phyloP scores from a whole-genome alignment of 2,888 invertebrate species.

The Drosophila greeni region DNA sequence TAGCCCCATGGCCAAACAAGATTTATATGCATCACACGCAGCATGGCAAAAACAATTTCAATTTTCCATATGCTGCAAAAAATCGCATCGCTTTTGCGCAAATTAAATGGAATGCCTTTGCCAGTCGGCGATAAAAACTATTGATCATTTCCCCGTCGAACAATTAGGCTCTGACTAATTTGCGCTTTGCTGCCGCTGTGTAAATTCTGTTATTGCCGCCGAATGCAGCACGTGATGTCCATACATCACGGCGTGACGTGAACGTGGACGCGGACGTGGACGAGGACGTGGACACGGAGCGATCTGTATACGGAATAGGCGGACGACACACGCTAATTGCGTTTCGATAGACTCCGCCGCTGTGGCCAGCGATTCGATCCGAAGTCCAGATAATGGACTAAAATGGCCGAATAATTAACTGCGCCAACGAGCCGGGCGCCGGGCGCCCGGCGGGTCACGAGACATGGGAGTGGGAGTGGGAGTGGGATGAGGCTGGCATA shows the following conservation, averaged over 20 bases:
- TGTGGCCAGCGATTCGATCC: conserved; percentile 44
- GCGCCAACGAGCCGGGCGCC: conserved; percentile 31
- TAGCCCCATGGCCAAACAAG: conserved; percentile 48
- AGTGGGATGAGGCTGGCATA: not conserved
- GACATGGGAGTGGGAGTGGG: not conserved
- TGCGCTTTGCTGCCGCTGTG: conserved; percentile 20
- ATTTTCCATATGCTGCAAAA: conserved; percentile 40
- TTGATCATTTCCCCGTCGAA: conserved; percentile 31
- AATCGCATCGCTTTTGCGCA: conserved; percentile 15
- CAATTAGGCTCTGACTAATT: conserved; percentile 31
- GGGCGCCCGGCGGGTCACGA: conserved; percentile 15
- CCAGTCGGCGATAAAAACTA: conserved; percentile 15
- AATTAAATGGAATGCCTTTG: conserved; percentile 27
- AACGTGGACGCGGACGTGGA: conserved; percentile 3
- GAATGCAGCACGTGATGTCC: conserved; percentile 32
- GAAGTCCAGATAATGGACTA: conserved; percentile 65
- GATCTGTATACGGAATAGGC: conserved; percentile 23
- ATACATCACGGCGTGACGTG: conserved; percentile 45
- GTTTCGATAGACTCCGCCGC: conserved; percentile 60
- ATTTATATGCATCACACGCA: conserved; percentile 63
- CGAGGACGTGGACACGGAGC: not conserved
- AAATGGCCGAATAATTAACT: conserved; percentile 70
- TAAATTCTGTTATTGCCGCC: conserved; percentile 26
- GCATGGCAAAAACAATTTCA: conserved; percentile 53
- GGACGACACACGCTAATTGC: conserved; percentile 59